Base-by-base conservation (phyloP, 1,140 invertebrate genomes). In the Colletes latitarsis region DNA sequence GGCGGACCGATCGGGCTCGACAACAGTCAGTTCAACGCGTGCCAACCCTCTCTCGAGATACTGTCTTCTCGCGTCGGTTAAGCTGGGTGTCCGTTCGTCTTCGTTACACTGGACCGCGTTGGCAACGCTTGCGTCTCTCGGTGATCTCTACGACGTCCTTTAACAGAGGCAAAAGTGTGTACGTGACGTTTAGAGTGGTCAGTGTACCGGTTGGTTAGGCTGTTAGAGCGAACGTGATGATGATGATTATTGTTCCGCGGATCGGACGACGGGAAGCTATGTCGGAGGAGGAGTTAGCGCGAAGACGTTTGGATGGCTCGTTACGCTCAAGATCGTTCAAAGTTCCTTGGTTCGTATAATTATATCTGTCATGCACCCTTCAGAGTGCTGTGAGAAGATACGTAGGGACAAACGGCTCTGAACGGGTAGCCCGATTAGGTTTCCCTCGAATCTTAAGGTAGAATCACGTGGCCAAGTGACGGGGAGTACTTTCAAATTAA, bases 21-120 rank as follows among this genome's bases (percentile, higher is more conserved):
- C 83, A 79, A 86, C 71, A 87, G 89, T 87, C 89, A 92, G 91
- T 92, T 84, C 83, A 85, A 90, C 90, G 90, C 89, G 91, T 90
- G 88, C 75, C 86, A 89, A 88, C 83, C 85, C 85, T 87, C 87
- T 85, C 76, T 82, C 74, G 74, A 88, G 83, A 87, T 76, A 82
- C 82, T 60, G 76, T 70, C 77, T 43, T 63, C 82, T 80, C 64
- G 77, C 72, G 74, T 64, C 68, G 49, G 53, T n/a, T 69, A 39
- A 69, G 49, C 69, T 8, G 46, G 17, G 66, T 39, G 41, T 46
- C 9, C 41, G 55, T 58, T 68, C 14, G 3, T 9, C 17, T 43
- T 75, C 39, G 53, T 57, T 14, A 39, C 60, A 30, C 30, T 30
- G 30, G 30, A 30, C 30, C 2, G 30, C 30, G 30, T 30, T 30